Conservation (phyloP, 2,113 vertebrate genomes). For the Delphinus delphis region DNA sequence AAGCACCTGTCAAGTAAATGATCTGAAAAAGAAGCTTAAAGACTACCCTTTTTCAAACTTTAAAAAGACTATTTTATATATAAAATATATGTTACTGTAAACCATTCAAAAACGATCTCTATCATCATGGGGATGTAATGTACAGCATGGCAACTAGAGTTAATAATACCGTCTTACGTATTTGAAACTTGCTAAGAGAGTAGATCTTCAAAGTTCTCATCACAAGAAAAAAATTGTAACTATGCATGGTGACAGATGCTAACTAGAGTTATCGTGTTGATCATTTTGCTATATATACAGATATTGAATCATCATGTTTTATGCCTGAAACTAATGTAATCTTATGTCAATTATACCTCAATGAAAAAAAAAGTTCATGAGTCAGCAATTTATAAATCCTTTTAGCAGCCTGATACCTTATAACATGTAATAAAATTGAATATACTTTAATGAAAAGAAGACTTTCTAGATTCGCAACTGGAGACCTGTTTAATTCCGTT, state of each 20-base stretch:
- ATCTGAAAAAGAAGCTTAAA: not conserved
- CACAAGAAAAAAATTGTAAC: not conserved
- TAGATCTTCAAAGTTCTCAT: not conserved
- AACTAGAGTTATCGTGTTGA: not conserved
- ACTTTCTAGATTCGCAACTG: not conserved
- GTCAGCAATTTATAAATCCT: not conserved
- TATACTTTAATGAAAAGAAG: not conserved
- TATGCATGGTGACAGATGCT: not conserved
- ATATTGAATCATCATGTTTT: not conserved
- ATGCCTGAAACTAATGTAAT: not conserved
- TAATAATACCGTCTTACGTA: not conserved
- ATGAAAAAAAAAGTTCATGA: not conserved
- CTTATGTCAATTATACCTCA: not conserved
- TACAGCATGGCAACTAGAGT: not conserved
- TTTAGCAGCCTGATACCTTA: not conserved
- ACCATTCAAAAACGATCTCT: not conserved
- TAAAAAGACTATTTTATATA: not conserved
- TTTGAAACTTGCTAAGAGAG: not conserved
- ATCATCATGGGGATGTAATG: not conserved
- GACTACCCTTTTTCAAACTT: not conserved
- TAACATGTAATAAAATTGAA: not conserved
- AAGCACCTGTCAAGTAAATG: not conserved
- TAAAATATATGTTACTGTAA: not conserved
- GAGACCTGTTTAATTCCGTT: not conserved
- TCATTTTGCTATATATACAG: not conserved